Base-by-base conservation (phyloP, 2,113 vertebrate species). In the Dipodomys spectabilis region DNA sequence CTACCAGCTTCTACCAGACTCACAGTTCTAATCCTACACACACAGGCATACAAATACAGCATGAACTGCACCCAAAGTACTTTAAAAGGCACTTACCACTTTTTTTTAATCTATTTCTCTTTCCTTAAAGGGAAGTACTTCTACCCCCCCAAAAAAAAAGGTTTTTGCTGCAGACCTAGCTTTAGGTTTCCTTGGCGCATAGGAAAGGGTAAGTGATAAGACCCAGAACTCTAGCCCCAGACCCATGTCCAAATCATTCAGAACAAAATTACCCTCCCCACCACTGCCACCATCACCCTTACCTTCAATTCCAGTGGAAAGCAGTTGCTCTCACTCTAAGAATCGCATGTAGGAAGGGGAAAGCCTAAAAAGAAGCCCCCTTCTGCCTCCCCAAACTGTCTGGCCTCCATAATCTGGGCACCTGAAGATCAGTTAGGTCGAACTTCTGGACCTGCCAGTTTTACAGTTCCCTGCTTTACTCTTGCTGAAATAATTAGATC, bases 221-320 rank as follows among this genome's bases (percentile, higher is more conserved):
- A 88, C 25, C 80, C 68, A 71, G 67, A 90, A 93, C 90, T 75
- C 35, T 95, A 85, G 65, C 86, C 22, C 69, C 35, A 92, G 69
- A 85, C 3, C n/a, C 49, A 77, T 74, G 62, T 78, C 49, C n/a
- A 78, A 82, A 45, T 82, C 19, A n/a, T 39, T 91, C 16, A 15
- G 39, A 86, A 94, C 39, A 62, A 69, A 71, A 73, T 83, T 81
- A 32, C 80, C 84, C 28, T 27, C 62, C 49, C 68, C 73, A 5
- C 62, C 80, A 85, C 1, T 10, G 30, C 45, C 20, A 81, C 35
- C n/a, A 7, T 23, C 44, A 75, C 30, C 27, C 30, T 6, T 25
- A 64, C 8, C 53, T 57, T 11, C 1, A 49, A 4, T 53, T n/a
- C 65, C 45, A 68, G 25, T 4, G 27, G 32, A 68, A 91, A 93